These are phyloP conservation scores for Euplagia quadripunctaria DNA, from an alignment of 2,888 invertebrate species.

Conservation along the genomic window DNA sequence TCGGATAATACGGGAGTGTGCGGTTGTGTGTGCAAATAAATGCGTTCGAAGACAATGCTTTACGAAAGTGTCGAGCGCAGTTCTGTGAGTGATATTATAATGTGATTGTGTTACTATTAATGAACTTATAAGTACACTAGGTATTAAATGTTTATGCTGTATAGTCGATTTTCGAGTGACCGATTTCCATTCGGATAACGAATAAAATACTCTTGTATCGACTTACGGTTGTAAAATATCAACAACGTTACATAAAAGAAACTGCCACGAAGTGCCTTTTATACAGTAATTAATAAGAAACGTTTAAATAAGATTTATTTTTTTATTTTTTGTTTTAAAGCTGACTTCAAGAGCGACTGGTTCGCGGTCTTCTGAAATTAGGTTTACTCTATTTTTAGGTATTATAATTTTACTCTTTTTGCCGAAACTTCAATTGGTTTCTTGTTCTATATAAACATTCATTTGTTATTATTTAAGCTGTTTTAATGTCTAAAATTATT, in stretches of 20 bases:
- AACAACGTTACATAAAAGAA: slow-evolving; percentile 71
- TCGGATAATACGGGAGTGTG: slow-evolving; percentile 68
- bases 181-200: slow-evolving; percentile 59
- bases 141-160: slow-evolving; percentile 64
- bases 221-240: slow-evolving; percentile 74
- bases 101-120: slow-evolving; percentile 84
- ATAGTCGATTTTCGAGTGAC: slow-evolving; percentile 48
- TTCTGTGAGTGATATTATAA: slow-evolving; percentile 84
- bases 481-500: slow-evolving; percentile 80
- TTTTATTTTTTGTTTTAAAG: slow-evolving; percentile 52
- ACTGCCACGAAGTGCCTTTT: slow-evolving; percentile 87
- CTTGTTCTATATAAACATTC: slow-evolving; percentile 53
- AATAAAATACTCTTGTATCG: slow-evolving; percentile 76
- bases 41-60: slow-evolving; percentile 78
- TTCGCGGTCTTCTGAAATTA: slow-evolving; percentile 73
- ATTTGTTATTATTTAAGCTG: slow-evolving; percentile 72
- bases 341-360: slow-evolving; percentile 76
- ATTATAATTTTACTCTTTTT: slow-evolving; percentile 48
- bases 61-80: slow-evolving; percentile 72
- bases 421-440: slow-evolving; percentile 49
- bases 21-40: slow-evolving; percentile 69
- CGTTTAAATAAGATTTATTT: slow-evolving; percentile 60
- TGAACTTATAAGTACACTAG: slow-evolving; percentile 82
- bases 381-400: slow-evolving; percentile 59
- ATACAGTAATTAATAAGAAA: slow-evolving; percentile 70